phyloP scores from a whole-genome alignment of 2,797 vertebrate species.

The Lacerta agilis region DNA sequence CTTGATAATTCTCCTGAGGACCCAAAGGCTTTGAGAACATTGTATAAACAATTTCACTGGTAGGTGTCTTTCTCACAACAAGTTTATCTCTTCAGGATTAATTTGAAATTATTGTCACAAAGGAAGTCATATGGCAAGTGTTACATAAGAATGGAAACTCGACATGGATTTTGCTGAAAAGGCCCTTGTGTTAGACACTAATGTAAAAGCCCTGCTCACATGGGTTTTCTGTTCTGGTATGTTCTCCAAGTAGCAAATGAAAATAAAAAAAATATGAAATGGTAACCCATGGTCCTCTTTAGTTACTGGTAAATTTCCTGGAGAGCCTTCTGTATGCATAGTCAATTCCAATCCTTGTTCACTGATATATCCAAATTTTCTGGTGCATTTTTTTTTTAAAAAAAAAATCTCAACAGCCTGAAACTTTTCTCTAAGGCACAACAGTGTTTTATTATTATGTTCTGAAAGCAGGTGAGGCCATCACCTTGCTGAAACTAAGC shows the following conservation, averaged over 20 bases:
- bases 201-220: background rate
- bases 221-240: background rate
- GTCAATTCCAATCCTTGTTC: background rate
- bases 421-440: conserved; percentile 30
- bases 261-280: background rate
- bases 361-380: conserved; percentile 9
- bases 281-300: background rate
- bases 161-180: background rate
- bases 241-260: background rate
- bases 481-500: too few species aligned
- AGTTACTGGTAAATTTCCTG: background rate
- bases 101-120: background rate
- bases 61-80: background rate
- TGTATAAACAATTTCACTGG: background rate
- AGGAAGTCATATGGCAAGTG: background rate
- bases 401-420: conserved; percentile 43
- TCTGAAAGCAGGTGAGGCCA: background rate
- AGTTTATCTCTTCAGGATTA: background rate
- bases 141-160: background rate
- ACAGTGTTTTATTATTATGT: background rate
- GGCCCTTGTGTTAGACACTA: background rate
- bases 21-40: background rate
- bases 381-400: conserved; percentile 35
- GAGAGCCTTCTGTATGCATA: background rate
- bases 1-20: background rate